Conservation (phyloP, 92 coral and sea anemone genomes). For the Zoanthus sansibaricus region DNA sequence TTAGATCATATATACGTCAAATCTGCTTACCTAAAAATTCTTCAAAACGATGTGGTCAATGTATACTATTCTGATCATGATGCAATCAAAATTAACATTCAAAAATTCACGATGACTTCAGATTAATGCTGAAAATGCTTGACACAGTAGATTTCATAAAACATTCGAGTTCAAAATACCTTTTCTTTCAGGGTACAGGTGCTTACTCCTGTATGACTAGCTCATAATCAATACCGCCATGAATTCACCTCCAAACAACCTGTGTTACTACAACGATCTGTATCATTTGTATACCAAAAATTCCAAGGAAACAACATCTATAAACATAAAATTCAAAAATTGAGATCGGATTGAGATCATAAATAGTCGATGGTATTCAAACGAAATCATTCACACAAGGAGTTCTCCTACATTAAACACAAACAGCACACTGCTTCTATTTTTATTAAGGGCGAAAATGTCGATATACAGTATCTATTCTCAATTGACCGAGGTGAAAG, state of each 20-base stretch:
- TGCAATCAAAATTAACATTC: constrained; percentile 60
- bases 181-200: constrained; percentile 55
- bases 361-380: constrained; percentile 56
- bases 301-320: constrained; percentile 51
- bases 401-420: constrained; percentile 49
- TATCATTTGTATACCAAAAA: constrained; percentile 54
- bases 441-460: constrained; percentile 56
- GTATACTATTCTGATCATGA: constrained; percentile 78
- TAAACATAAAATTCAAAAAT: not conserved
- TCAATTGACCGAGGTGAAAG: not conserved
- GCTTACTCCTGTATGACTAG: constrained; percentile 55
- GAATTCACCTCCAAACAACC: constrained; percentile 44
- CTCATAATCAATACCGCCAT: constrained; percentile 55
- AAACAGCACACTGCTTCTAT: constrained; percentile 58
- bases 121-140: constrained; percentile 49
- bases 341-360: constrained; percentile 38
- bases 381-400: constrained; percentile 42
- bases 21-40: constrained; percentile 27
- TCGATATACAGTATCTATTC: constrained; percentile 26
- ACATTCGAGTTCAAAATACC: constrained; percentile 52
- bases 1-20: constrained; percentile 67
- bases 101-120: constrained; percentile 30
- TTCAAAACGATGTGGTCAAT: constrained; percentile 53
- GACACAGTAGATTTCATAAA: constrained; percentile 49
- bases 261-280: constrained; percentile 55